Base-by-base conservation (phyloP, 2,113 vertebrate species). In the Anser brachyrhynchus region DNA sequence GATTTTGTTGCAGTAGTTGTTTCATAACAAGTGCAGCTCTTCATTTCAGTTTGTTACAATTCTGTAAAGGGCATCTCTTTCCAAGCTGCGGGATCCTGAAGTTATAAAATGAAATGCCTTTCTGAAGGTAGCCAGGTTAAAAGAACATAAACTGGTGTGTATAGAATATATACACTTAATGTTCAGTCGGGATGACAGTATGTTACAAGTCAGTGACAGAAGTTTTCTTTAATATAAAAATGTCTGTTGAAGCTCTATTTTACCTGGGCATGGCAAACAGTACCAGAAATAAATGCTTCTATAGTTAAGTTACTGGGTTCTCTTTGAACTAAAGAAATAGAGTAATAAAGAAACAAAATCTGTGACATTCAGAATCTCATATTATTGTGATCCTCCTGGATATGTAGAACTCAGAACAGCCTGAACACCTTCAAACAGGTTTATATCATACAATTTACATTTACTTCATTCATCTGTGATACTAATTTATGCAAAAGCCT, bases 401-500 rank as follows among this genome's bases (percentile, higher is more conserved):
- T 78, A 81, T 79, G 52, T 44, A 91, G 23, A 83, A 39, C 29
- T 62, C 84, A 83, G 26, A 93, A 65, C 8, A 75, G 52, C 20
- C 79, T 15, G 17, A 69, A 65, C 31, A 85, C 78, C 52, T 79
- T 74, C 57, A 86, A 84, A 62, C 7, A 82, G 58, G 23, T 28
- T 76, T 77, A 69, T 77, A 94, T 66, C 35, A 67, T 35, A 35
- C 21, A 77, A 80, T 61, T 93, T 65, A 44, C 21, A 78, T 29
- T 77, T 9, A 69, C 17, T 75, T 87, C 15, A 81, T 84, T 91
- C 12, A 66, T 58, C 89, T 9, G 26, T 31, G 1, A 44, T 66
- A 80, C 12, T n/a, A 87, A 93, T 90, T 90, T 69, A 92, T 65
- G n/a, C 39, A 89, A 90, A 90, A 83, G 21, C 19, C 26, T 86